These are phyloP conservation scores for Picus viridis DNA, from an alignment of 2,797 vertebrate genomes.

Conservation along the genomic window DNA sequence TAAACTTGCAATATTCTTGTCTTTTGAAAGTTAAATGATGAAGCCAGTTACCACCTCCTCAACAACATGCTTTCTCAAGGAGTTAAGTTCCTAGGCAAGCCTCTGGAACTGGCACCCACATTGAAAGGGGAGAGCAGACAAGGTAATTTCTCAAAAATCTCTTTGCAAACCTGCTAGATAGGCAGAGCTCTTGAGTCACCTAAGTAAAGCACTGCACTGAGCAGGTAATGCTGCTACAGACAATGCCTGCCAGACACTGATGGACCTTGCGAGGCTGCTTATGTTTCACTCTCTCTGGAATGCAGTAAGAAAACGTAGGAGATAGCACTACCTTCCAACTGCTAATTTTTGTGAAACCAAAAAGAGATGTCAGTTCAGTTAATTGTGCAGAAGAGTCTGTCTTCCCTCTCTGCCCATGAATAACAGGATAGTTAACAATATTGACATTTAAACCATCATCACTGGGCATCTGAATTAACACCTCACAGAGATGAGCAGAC, in stretches of 20 bases:
- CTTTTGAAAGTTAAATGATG: slow-evolving; percentile 15
- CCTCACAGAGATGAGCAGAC: slow-evolving; percentile 21
- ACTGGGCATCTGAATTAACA: slow-evolving; percentile 64
- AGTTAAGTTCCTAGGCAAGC: not conserved
- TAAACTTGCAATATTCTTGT: not conserved
- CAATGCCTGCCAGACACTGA: not conserved
- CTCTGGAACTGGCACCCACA: not conserved
- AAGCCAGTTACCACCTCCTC: not conserved
- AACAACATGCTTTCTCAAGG: not conserved
- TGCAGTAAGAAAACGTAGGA: not conserved
- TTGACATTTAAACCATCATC: slow-evolving; percentile 67
- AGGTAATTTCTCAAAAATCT: not conserved
- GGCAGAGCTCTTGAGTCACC: not conserved
- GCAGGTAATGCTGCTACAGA: not conserved
- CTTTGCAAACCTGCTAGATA: not conserved
- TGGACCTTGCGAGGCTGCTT: slow-evolving; percentile 11
- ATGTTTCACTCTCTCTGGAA: slow-evolving; percentile 15
- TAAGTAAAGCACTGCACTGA: not conserved
- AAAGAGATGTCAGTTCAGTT: slow-evolving; percentile 53
- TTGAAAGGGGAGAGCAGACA: not conserved
- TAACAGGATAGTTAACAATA: slow-evolving; percentile 64
- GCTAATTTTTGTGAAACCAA: slow-evolving; percentile 40
- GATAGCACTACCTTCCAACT: not conserved
- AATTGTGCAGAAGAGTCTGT: slow-evolving; percentile 35
- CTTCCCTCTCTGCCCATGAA: slow-evolving; percentile 22